Evolutionary conservation across 2,888 invertebrate species (phyloP).

Genomic region (Drosophila paucipuncta): DNA sequence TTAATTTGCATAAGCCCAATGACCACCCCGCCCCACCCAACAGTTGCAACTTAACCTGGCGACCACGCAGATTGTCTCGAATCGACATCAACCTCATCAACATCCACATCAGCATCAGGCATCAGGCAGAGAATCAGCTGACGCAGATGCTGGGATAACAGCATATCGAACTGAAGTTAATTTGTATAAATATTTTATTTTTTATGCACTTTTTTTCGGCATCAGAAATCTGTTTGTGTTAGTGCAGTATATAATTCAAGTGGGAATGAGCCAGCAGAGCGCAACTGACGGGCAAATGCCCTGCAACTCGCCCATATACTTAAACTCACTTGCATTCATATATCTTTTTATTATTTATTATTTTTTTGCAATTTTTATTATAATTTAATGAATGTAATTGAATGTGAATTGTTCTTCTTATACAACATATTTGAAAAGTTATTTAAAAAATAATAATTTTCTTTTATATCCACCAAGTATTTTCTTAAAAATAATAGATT

Average conservation of each 20-base stretch:
- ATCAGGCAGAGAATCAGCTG: slow-evolving; percentile 37
- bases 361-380: background rate
- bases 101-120: background rate
- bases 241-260: slow-evolving; percentile 69
- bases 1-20: slow-evolving; percentile 74
- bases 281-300: background rate
- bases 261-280: background rate
- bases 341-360: background rate
- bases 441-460: background rate
- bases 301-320: background rate
- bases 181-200: slow-evolving; percentile 56
- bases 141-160: slow-evolving; percentile 67
- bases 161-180: slow-evolving; percentile 26
- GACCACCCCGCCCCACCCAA: slow-evolving; percentile 25
- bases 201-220: slow-evolving; percentile 75
- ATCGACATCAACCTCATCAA: background rate
- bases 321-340: background rate
- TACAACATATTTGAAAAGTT: rapidly evolving
- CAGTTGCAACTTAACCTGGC: slow-evolving; percentile 28
- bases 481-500: rapidly evolving
- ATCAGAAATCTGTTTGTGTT: slow-evolving; percentile 54
- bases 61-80: slow-evolving; percentile 38
- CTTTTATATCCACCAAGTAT: rapidly evolving
- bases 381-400: background rate
- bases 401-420: background rate